Base-by-base conservation (phyloP, 2,797 vertebrate genomes). In the Antrozous pallidus region DNA sequence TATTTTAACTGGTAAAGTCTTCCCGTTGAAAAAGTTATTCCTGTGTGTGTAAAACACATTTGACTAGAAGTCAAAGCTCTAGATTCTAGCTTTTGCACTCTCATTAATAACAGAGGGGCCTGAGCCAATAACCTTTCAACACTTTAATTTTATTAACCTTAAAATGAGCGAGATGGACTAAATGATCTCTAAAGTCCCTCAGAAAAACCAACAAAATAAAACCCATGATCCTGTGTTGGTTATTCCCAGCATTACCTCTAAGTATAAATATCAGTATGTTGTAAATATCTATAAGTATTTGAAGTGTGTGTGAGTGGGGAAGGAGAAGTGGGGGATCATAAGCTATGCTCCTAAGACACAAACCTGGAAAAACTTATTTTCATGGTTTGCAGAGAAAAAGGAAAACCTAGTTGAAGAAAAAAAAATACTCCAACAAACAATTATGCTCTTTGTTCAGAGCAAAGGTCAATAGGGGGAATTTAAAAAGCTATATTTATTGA, bases 1-100 rank as follows among this genome's bases (percentile, higher is more conserved):
- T 79, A 73, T 86, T 92, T 92, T 88, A 86, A 69, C 22, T n/a
- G 40, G 38, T 80, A 92, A 95, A 65, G 77, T 2, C 78, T 71
- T 93, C 8, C 16, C 33, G 40, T 49, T 13, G 24, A 81, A 74
- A 89, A 78, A 82, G 24, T 67, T 93, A 92, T 70, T 93, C 80
- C 83, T n/a, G 11, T 31, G 0, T 73, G 11, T 45, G 20, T 40
- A 75, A 73, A 81, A 54, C 91, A n/a, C 3, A 42, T 58, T 16
- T 91, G 70, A 85, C 33, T 58, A 18, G 9, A 33, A 94, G n/a
- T 49, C 5, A 56, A 45, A 1, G 47, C 16, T 2, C 51, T 85
- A 12, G 33, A 67, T 84, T 96, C 45, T 88, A 81, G 71, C n/a
- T 61, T 93, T 54, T 74, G 49, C 9, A 78, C 8, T 31, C 26